A percentile compares a stretch with the other conserved stretches of the same genome.
Conservation (phyloP, 2,888 invertebrate genomes). For the Lochmaea capreae region DNA sequence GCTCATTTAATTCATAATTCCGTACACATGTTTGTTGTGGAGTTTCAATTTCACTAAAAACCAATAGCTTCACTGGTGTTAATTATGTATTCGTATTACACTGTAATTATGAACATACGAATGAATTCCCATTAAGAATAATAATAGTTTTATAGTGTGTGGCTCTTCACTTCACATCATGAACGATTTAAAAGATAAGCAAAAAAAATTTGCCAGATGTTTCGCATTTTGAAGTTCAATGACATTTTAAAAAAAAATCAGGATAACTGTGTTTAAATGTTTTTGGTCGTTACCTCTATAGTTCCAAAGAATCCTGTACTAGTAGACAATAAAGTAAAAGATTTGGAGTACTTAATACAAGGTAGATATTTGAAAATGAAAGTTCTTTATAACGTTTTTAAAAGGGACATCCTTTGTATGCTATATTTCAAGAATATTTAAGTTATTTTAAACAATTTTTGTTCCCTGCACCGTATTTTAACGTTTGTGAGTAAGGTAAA, state of each 20-base stretch:
- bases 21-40: slow-evolving; percentile 38
- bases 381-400: no score
- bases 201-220: not conserved
- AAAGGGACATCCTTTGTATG: no score
- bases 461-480: no score
- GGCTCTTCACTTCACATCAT: slow-evolving; percentile 2
- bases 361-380: no score
- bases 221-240: not conserved
- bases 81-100: slow-evolving; percentile 48
- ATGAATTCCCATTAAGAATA: slow-evolving; percentile 9
- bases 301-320: no score
- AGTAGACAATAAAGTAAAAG: no score
- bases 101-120: slow-evolving; percentile 44
- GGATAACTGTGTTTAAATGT: no score
- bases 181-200: slow-evolving; percentile 5
- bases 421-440: no score
- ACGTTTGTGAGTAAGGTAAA: no score
- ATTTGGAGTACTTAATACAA: no score
- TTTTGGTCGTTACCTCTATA: no score
- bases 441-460: no score
- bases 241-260: not conserved
- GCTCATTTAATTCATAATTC: slow-evolving; percentile 46
- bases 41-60: slow-evolving; percentile 33
- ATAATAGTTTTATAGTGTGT: slow-evolving; percentile 19
- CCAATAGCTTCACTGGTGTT: slow-evolving; percentile 40